phyloP scores from a whole-genome alignment of 2,888 invertebrate species.

The Ennomos quercinarius region DNA sequence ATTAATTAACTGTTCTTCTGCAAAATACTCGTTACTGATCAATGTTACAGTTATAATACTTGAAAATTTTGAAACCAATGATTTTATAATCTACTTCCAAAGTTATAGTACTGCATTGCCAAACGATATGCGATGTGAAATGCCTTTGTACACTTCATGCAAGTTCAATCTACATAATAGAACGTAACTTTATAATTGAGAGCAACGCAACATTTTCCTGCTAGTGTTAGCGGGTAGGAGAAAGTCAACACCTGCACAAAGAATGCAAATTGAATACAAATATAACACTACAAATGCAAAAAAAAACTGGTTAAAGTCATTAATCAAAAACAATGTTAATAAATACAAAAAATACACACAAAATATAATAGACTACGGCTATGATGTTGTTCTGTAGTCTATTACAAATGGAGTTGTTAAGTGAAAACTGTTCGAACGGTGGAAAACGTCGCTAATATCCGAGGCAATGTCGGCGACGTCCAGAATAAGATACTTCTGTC shows the following conservation, averaged over 20 bases:
- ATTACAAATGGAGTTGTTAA: slow-evolving; percentile 58
- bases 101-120: slow-evolving; percentile 55
- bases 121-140: slow-evolving; percentile 68
- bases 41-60: slow-evolving; percentile 36
- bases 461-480: slow-evolving; percentile 43
- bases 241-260: slow-evolving; percentile 84
- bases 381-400: slow-evolving; percentile 52
- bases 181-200: slow-evolving; percentile 66
- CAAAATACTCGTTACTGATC: slow-evolving; percentile 40
- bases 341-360: slow-evolving; percentile 64
- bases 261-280: slow-evolving; percentile 80
- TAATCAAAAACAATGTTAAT: slow-evolving; percentile 76
- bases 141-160: slow-evolving; percentile 77
- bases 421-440: slow-evolving; percentile 56
- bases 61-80: slow-evolving; percentile 39
- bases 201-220: slow-evolving; percentile 85
- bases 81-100: slow-evolving; percentile 25
- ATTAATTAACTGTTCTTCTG: slow-evolving; percentile 68
- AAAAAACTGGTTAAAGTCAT: slow-evolving; percentile 70
- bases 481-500: slow-evolving; percentile 37
- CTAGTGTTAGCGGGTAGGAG: slow-evolving; percentile 83
- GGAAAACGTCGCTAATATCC: slow-evolving; percentile 79
- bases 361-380: slow-evolving; percentile 61
- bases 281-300: slow-evolving; percentile 82
- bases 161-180: slow-evolving; percentile 54